These are phyloP conservation scores for Mustelus asterias DNA, from an alignment of 2,113 vertebrate species.

Conservation along the genomic window DNA sequence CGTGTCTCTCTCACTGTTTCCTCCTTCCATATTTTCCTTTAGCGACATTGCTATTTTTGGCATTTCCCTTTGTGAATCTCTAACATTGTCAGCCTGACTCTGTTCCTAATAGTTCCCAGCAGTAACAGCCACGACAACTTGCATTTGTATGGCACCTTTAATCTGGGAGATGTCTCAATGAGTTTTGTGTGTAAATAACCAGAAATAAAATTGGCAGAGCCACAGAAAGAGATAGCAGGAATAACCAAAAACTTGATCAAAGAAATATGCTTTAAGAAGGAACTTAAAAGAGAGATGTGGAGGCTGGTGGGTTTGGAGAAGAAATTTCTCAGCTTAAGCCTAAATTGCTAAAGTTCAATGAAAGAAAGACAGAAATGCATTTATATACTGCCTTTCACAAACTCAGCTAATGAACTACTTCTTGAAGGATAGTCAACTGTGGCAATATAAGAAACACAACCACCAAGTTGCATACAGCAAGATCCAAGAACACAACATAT, in stretches of 20 bases:
- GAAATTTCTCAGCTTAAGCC: not conserved
- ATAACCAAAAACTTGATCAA: not conserved
- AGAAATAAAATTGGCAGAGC: not conserved
- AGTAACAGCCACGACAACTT: not conserved
- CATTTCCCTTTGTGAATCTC: not conserved
- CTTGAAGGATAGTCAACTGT: too few relatives aligned
- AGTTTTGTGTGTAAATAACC: not conserved
- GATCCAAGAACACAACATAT: too few relatives aligned
- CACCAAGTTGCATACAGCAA: too few relatives aligned
- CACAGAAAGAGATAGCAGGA: not conserved
- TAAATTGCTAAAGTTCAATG: not conserved
- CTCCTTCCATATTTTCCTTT: not conserved
- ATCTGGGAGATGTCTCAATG: not conserved
- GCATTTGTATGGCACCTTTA: not conserved
- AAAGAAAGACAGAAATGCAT: too few relatives aligned
- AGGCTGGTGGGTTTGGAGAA: not conserved
- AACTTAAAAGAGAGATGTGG: not conserved
- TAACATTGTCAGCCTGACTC: not conserved
- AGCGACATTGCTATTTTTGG: not conserved
- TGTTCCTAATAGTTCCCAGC: not conserved
- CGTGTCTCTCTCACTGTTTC: not conserved
- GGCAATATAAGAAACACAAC: too few relatives aligned
- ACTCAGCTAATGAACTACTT: too few relatives aligned
- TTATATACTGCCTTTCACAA: too few relatives aligned
- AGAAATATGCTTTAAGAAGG: not conserved